phyloP scores from a whole-genome alignment of 2,113 vertebrate species.

The Bagarius yarrelli region DNA sequence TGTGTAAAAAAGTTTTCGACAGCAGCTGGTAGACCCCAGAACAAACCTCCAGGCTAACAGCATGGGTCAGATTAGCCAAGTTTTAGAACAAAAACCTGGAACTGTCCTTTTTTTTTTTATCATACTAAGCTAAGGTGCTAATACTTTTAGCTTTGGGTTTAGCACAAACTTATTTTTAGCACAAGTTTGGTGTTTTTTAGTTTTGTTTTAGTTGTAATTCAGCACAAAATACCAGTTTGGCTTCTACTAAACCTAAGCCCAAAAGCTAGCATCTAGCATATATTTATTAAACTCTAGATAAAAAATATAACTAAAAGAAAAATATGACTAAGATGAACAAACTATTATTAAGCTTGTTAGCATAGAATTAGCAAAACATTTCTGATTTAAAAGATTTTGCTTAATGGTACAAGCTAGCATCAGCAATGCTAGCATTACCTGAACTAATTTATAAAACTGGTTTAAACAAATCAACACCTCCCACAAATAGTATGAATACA shows the following conservation, averaged over 20 bases:
- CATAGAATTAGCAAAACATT: background rate
- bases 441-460: background rate
- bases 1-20: slow-evolving; percentile 87
- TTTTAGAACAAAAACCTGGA: background rate
- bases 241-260: background rate
- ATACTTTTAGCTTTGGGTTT: background rate
- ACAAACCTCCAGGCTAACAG: background rate
- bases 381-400: background rate
- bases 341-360: background rate
- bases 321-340: background rate
- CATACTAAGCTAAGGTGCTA: background rate
- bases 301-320: too few relatives aligned
- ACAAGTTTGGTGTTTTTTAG: background rate
- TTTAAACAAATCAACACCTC: background rate
- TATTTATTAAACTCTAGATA: background rate
- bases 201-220: background rate
- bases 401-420: background rate
- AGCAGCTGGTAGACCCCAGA: slow-evolving; percentile 66
- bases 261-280: slow-evolving; percentile 3
- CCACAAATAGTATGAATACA: background rate
- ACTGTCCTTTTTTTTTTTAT: background rate
- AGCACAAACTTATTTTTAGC: background rate
- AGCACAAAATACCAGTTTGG: background rate
- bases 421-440: background rate
- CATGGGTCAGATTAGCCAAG: background rate